Evolutionary conservation across 2,888 invertebrate species (phyloP).

Genomic region (Galeruca laticollis): DNA sequence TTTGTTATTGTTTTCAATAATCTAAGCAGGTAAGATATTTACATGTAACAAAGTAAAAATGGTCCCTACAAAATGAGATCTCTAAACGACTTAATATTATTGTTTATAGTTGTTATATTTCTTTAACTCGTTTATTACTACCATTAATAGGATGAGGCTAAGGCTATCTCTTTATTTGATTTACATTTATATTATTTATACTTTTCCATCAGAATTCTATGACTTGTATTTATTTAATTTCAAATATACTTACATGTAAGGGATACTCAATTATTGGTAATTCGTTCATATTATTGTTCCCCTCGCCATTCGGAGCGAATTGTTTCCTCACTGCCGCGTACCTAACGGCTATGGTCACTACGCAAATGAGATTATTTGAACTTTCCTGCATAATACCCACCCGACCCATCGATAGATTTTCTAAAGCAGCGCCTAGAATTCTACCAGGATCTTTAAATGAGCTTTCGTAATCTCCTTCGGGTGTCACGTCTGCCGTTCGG

Average conservation of each 20-base stretch:
- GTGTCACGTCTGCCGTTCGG: slow-evolving; percentile 88
- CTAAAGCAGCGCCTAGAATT: slow-evolving; percentile 86
- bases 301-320: slow-evolving; percentile 71
- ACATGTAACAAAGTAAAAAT: too few relatives aligned
- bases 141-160: too few relatives aligned
- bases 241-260: slow-evolving; percentile 74
- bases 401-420: slow-evolving; percentile 87
- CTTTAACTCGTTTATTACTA: too few relatives aligned
- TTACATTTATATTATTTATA: too few relatives aligned
- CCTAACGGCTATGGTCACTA: slow-evolving; percentile 80
- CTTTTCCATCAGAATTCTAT: too few relatives aligned
- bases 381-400: slow-evolving; percentile 79
- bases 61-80: too few relatives aligned
- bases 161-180: too few relatives aligned
- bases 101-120: too few relatives aligned
- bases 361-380: slow-evolving; percentile 77
- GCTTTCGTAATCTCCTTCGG: slow-evolving; percentile 88
- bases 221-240: too few relatives aligned
- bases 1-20: too few relatives aligned
- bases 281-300: slow-evolving; percentile 68
- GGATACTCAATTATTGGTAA: slow-evolving; percentile 86
- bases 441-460: slow-evolving; percentile 90
- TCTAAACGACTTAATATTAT: too few relatives aligned
- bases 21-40: too few relatives aligned
- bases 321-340: slow-evolving; percentile 85